These are phyloP conservation scores for Sciurus vulgaris DNA, from an alignment of 2,797 vertebrate species.

Conservation along the genomic window DNA sequence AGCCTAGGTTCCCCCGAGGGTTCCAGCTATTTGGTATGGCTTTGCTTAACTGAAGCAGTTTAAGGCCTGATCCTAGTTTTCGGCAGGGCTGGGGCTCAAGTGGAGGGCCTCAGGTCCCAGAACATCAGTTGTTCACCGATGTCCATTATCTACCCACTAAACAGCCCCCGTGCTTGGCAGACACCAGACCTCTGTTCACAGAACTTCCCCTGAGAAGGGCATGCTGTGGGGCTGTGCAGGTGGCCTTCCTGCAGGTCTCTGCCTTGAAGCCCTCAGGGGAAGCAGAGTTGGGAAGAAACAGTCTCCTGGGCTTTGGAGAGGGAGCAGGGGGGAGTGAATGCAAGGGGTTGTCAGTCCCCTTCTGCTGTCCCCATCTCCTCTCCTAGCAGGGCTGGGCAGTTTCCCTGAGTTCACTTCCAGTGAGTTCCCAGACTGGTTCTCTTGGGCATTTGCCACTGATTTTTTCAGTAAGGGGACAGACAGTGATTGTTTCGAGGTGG, in stretches of 20 bases:
- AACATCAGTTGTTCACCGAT: not conserved
- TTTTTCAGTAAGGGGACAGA: not conserved
- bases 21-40: not conserved
- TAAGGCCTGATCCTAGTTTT: not conserved
- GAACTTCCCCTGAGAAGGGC: not conserved
- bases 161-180: not conserved
- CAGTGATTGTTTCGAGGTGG: not conserved
- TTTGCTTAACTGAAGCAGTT: not conserved
- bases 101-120: not conserved
- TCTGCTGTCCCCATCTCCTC: not conserved
- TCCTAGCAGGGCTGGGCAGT: not conserved
- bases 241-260: not conserved
- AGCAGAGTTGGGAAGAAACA: not conserved
- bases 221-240: not conserved
- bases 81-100: not conserved
- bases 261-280: not conserved
- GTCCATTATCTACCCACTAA: not conserved
- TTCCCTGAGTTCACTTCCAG: not conserved
- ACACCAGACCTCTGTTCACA: not conserved
- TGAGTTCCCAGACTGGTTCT: not conserved
- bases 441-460: not conserved
- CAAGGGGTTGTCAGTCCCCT: too few relatives aligned
- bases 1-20: not conserved
- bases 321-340: not conserved
- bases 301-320: not conserved